Conservation (phyloP, 2,113 vertebrate genomes). For the Corvus moneduloides region DNA sequence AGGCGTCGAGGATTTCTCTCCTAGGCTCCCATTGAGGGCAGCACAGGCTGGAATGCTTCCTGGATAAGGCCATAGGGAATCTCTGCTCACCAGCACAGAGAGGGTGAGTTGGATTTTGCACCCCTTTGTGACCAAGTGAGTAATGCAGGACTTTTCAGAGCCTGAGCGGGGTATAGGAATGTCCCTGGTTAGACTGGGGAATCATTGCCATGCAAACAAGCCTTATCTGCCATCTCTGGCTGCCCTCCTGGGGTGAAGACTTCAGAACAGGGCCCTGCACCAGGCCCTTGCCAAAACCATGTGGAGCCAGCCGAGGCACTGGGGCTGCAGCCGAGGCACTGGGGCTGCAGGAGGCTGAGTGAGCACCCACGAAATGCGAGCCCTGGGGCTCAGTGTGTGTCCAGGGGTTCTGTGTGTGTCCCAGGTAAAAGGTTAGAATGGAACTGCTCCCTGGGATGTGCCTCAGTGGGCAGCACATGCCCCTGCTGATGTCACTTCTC, state of each 20-base stretch:
- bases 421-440: neutral
- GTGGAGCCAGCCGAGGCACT: fast-evolving
- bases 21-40: neutral
- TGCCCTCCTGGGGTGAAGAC: neutral
- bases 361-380: fast-evolving
- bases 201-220: neutral
- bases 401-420: fast-evolving
- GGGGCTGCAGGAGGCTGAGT: neutral
- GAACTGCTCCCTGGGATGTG: neutral
- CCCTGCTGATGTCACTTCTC: neutral
- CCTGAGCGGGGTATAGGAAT: neutral
- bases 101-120: neutral
- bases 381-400: fast-evolving
- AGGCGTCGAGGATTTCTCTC: fast-evolving
- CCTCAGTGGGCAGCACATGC: neutral
- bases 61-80: fast-evolving
- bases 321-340: fast-evolving
- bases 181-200: neutral
- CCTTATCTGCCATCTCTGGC: neutral
- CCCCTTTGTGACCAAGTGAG: neutral
- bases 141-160: neutral
- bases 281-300: fast-evolving
- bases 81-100: neutral
- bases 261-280: neutral
- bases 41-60: neutral